phyloP scores from a whole-genome alignment of 1,140 invertebrate species.

The Trissolcus basalis region DNA sequence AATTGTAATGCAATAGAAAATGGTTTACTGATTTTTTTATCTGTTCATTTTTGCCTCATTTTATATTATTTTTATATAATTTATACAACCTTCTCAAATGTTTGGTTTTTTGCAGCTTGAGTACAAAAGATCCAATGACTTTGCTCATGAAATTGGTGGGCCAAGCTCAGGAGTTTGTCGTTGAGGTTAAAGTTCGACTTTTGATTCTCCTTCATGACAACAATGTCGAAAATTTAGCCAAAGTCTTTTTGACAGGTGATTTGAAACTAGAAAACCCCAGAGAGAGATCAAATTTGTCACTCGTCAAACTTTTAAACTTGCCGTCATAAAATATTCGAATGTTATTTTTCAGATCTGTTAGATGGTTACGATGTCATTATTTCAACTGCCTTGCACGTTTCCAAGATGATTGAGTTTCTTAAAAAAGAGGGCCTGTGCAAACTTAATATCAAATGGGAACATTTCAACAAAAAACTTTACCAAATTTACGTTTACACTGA shows the following conservation, averaged over 20 bases:
- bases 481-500: constrained; percentile 80
- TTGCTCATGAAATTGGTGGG: constrained; percentile 80
- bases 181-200: constrained; percentile 80
- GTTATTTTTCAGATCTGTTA: constrained; percentile 75
- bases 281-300: no score
- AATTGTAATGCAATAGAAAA: no score
- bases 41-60: no score
- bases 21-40: no score
- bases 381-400: constrained; percentile 76
- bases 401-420: constrained; percentile 78
- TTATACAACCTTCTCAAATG: constrained; percentile 3
- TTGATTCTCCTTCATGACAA: constrained; percentile 75
- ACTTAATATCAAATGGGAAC: constrained; percentile 80
- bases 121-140: constrained; percentile 79
- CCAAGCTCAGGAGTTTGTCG: constrained; percentile 80
- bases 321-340: no score
- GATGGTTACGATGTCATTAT: constrained; percentile 80
- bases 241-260: constrained; percentile 76
- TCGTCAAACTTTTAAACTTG: no score
- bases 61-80: no score
- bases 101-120: constrained; percentile 74
- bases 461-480: constrained; percentile 81
- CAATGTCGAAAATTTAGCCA: constrained; percentile 76
- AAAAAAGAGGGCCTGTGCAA: constrained; percentile 78
- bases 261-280: constrained; percentile 11